Conservation (phyloP, 2,113 vertebrate species). For the Brachyistius frenatus region DNA sequence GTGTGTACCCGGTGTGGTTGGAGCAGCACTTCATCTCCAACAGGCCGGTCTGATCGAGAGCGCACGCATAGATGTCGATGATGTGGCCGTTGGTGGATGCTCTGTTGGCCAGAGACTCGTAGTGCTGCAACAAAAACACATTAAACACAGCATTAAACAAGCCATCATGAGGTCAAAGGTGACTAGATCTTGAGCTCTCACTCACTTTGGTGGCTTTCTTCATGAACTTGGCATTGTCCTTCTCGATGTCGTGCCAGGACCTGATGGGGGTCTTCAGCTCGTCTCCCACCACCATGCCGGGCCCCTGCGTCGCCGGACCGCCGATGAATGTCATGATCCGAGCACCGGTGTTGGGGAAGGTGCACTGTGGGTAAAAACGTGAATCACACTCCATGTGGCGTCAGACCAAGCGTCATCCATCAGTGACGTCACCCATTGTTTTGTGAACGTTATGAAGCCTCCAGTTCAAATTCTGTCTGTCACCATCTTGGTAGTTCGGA, state of each 20-base stretch:
- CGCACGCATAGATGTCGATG: conserved; percentile 97
- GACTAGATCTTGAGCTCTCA: neutral
- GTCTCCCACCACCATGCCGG: conserved; percentile 98
- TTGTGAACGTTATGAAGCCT: too few species aligned
- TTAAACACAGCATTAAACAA: neutral
- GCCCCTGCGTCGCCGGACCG: conserved; percentile 95
- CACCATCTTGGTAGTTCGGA: too few species aligned
- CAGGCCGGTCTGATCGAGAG: conserved; percentile 95
- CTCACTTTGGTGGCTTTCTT: conserved; percentile 98
- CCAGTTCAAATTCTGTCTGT: too few species aligned
- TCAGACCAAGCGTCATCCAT: too few species aligned
- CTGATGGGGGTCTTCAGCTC: conserved; percentile 96
- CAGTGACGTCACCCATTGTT: too few species aligned
- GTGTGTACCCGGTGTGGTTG: conserved; percentile 92
- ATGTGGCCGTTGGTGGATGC: conserved; percentile 94
- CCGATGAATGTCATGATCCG: conserved; percentile 98
- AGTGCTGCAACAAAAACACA: conserved; percentile 85
- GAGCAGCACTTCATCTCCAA: conserved; percentile 98
- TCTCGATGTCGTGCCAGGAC: conserved; percentile 99
- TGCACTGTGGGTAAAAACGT: conserved; percentile 84
- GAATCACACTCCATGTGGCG: neutral
- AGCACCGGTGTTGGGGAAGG: conserved; percentile 96
- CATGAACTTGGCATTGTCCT: conserved; percentile 98
- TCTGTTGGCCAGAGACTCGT: conserved; percentile 92
- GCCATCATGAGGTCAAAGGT: neutral